Evolutionary conservation across 2,113 vertebrate species (phyloP).

Genomic region (Hystrix brachyura): DNA sequence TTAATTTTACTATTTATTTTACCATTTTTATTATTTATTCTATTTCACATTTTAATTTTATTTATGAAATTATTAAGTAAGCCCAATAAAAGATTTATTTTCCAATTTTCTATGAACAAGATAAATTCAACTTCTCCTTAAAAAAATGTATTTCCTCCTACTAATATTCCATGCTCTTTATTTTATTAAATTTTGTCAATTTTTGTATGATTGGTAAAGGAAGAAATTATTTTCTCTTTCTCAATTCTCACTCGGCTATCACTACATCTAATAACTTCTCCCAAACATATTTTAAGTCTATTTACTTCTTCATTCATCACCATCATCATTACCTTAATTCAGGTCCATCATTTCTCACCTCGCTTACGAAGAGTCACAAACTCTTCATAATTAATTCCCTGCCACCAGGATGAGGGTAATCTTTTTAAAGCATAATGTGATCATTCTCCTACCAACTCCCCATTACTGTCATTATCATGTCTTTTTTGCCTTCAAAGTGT

Average conservation of each 20-base stretch:
- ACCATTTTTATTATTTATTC: background rate
- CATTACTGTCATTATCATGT: background rate
- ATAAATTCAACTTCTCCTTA: background rate
- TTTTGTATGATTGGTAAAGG: background rate
- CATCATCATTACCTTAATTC: background rate
- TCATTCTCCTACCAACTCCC: rapidly evolving
- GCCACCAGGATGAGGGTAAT: background rate
- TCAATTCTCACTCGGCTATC: background rate
- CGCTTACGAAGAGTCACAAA: background rate
- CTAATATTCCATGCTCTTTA: background rate
- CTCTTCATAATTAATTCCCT: background rate
- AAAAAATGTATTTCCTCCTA: background rate
- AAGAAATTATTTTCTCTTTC: background rate
- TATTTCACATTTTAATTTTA: background rate
- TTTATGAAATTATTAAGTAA: background rate
- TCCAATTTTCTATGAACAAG: background rate
- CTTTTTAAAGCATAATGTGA: background rate
- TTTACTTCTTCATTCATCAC: background rate
- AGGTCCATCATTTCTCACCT: background rate
- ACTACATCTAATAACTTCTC: background rate
- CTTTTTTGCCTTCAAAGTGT: background rate
- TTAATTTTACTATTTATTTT: background rate
- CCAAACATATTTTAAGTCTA: background rate
- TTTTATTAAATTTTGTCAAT: background rate
- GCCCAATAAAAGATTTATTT: background rate